These are phyloP conservation scores for Atta cephalotes DNA, from an alignment of 1,140 invertebrate species.

Conservation along the genomic window DNA sequence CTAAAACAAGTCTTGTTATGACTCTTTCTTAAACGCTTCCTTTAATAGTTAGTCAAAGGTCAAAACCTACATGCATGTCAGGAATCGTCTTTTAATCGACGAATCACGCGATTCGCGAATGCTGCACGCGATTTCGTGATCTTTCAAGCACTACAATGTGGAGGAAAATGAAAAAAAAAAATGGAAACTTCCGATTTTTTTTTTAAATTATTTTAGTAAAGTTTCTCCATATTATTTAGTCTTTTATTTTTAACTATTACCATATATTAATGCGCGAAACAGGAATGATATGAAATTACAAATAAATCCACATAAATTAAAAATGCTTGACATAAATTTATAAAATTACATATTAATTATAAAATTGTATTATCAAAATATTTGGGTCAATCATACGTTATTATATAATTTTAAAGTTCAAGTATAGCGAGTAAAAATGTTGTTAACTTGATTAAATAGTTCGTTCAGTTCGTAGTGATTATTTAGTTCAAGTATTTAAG, in stretches of 20 bases:
- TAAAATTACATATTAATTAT: background rate
- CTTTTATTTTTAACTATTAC: background rate
- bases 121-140: slow-evolving; percentile 51
- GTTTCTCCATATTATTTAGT: background rate
- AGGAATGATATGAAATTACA: background rate
- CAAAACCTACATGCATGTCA: slow-evolving; percentile 30
- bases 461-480: too few species aligned
- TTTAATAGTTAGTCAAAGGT: slow-evolving; percentile 50
- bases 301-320: background rate
- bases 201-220: background rate
- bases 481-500: too few species aligned
- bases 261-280: background rate
- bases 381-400: background rate
- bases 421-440: too few species aligned
- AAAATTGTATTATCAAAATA: background rate
- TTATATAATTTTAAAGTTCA: background rate
- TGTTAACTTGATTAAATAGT: too few species aligned
- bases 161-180: too few species aligned
- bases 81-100: slow-evolving; percentile 49
- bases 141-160: slow-evolving; percentile 10
- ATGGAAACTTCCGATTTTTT: background rate
- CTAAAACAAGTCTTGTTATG: slow-evolving; percentile 30
- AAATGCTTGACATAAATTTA: background rate
- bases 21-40: slow-evolving; percentile 37
- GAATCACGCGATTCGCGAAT: slow-evolving; percentile 37